A percentile compares a stretch with the other conserved stretches of the same genome.
Conservation (phyloP, 2,113 vertebrate genomes). For the Gobius niger region DNA sequence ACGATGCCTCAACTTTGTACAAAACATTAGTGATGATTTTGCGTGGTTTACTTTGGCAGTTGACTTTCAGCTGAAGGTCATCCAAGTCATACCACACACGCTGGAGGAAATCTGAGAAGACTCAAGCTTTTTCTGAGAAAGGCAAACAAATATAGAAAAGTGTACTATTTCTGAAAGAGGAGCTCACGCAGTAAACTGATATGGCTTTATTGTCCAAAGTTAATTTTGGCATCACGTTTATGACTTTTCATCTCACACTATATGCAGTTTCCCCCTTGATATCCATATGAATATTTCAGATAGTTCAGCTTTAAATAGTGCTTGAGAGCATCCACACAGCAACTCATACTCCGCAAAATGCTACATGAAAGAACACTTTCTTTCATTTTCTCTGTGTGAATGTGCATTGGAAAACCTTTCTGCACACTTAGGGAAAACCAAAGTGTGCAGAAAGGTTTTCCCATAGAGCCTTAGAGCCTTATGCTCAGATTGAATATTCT, state of each 20-base stretch:
- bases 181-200: constrained; percentile 20
- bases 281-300: constrained; percentile 32
- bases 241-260: constrained; percentile 15
- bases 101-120: background rate
- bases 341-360: too few relatives aligned
- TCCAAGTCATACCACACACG: background rate
- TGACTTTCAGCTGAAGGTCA: background rate
- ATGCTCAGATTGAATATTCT: background rate
- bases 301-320: constrained; percentile 10
- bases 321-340: background rate
- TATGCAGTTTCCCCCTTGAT: constrained; percentile 7
- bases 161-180: constrained; percentile 9
- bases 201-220: constrained; percentile 12
- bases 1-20: too few relatives aligned
- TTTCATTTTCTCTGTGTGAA: background rate
- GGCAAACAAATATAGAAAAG: constrained; percentile 3
- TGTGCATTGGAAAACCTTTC: background rate
- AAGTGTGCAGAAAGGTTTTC: too few relatives aligned
- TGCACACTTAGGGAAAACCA: background rate
- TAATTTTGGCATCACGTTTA: constrained; percentile 22
- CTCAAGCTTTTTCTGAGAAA: background rate
- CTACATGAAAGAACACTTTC: background rate
- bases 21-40: too few relatives aligned
- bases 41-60: too few relatives aligned
- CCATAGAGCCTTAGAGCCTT: too few relatives aligned